Base-by-base conservation (phyloP, 2,888 invertebrate species). In the Urechis unicinctus region DNA sequence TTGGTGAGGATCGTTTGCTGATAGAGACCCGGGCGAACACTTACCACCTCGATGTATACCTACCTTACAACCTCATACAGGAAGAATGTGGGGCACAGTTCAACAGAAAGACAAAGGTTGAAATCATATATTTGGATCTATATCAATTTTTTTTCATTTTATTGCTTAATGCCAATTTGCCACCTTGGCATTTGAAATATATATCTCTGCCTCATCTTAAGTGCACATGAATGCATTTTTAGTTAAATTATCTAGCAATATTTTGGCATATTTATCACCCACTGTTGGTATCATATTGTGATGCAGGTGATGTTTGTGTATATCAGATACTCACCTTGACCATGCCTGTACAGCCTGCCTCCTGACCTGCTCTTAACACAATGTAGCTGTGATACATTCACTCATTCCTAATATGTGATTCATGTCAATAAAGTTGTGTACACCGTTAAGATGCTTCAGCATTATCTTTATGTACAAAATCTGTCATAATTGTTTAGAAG, bases 1-100 rank as follows among this genome's bases (percentile, higher is more conserved):
- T 79, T 5, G 78, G 78, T 13, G 77, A 76, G 55, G 78, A 78
- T 58, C 61, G 78, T 46, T 69, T 79, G 28, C 45, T 77, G 13
- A 59, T 79, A 48, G 62, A 72, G 51, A 75, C 77, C 5, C 55
- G 75, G 53, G 73, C 77, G 3, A 68, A 70, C 51, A 65, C 68
- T 3, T 78, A 79, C 60, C 65, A 69, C 56, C 63, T 79, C 36
- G 78, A 79, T 62, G 72, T 79, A 47, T 78, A 67, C 59, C 66
- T 79, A 45, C 78, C 79, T 2, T 75, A 64, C 60, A 54, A 71
- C 52, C 59, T 79, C 5, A 52, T 70, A 48, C 75, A 74, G 51
- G 69, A 71, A 21, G 74, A 78, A 2, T 71, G 72, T 64, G 74
- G 72, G 1, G 72, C 78, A 28, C 76, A 78, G 65, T 79, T 78